phyloP scores from a whole-genome alignment of 2,888 invertebrate genomes.

The Caenorhabditis imperialis region DNA sequence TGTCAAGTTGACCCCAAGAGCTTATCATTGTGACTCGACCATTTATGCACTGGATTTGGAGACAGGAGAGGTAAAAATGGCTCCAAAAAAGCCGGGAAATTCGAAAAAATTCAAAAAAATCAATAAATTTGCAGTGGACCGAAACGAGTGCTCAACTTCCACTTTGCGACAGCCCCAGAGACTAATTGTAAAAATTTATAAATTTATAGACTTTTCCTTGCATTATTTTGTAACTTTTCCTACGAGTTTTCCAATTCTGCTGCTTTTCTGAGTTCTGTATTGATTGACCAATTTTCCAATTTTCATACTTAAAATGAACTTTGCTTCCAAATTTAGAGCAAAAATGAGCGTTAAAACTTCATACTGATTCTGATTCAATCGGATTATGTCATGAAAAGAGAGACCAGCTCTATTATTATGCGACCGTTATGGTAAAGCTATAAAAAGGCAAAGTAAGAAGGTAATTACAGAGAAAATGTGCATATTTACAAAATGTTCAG shows the following conservation, averaged over 20 bases:
- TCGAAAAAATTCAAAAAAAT: too few relatives aligned
- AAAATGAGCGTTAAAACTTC: too few relatives aligned
- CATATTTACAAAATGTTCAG: conserved; percentile 5
- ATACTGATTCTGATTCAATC: too few relatives aligned
- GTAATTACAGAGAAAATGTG: conserved; percentile 3
- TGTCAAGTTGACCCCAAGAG: conserved; percentile 85
- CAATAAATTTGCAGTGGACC: conserved; percentile 44
- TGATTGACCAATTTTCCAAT: conserved; percentile 2
- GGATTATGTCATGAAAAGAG: too few relatives aligned
- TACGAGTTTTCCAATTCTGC: background rate
- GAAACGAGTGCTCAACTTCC: conserved; percentile 54
- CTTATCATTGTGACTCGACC: conserved; percentile 86
- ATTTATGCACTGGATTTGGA: conserved; percentile 61
- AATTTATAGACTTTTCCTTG: background rate
- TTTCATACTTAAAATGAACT: too few relatives aligned
- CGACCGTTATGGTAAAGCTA: conserved; percentile 41
- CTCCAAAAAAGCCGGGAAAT: too few relatives aligned
- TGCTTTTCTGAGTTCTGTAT: conserved; percentile 1
- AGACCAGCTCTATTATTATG: conserved; percentile 24
- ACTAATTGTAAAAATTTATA: conserved; percentile 15
- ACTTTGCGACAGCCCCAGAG: conserved; percentile 59
- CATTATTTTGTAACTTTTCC: background rate
- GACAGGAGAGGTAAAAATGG: conserved; percentile 37
- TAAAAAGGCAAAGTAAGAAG: conserved; percentile 5
- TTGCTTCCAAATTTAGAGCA: too few relatives aligned